Conservation (phyloP, 2,888 invertebrate species). For the Oscheius sp. region DNA sequence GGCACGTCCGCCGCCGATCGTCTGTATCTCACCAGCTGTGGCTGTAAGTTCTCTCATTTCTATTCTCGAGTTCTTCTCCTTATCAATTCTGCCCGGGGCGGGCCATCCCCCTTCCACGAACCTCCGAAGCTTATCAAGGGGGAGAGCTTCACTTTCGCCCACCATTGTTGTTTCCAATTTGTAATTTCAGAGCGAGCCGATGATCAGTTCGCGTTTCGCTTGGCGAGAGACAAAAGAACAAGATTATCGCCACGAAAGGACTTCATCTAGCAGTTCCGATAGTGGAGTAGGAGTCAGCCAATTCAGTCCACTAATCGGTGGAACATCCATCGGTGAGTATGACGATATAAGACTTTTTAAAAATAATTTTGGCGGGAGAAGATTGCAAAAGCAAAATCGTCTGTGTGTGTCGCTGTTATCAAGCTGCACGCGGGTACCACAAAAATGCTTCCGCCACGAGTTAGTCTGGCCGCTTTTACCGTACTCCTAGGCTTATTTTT, state of each 20-base stretch:
- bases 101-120: conserved; percentile 24
- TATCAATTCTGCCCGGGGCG: neutral
- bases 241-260: conserved; percentile 22
- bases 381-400: too few species aligned
- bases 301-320: conserved; percentile 26
- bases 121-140: conserved; percentile 10
- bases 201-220: conserved; percentile 6
- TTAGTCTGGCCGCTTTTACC: too few species aligned
- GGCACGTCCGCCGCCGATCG: conserved; percentile 20
- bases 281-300: conserved; percentile 26
- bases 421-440: too few species aligned
- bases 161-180: neutral
- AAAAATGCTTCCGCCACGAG: too few species aligned
- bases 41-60: conserved; percentile 8
- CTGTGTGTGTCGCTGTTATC: too few species aligned
- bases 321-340: too few species aligned
- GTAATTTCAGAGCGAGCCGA: conserved; percentile 12
- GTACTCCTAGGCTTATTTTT: too few species aligned
- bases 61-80: neutral
- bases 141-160: neutral
- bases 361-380: too few species aligned
- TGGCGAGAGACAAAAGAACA: conserved; percentile 15
- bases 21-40: conserved; percentile 19
- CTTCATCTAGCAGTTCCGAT: conserved; percentile 21
- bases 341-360: too few species aligned